Evolutionary conservation across 2,797 vertebrate species (phyloP).

Genomic region (Rhinella marina): DNA sequence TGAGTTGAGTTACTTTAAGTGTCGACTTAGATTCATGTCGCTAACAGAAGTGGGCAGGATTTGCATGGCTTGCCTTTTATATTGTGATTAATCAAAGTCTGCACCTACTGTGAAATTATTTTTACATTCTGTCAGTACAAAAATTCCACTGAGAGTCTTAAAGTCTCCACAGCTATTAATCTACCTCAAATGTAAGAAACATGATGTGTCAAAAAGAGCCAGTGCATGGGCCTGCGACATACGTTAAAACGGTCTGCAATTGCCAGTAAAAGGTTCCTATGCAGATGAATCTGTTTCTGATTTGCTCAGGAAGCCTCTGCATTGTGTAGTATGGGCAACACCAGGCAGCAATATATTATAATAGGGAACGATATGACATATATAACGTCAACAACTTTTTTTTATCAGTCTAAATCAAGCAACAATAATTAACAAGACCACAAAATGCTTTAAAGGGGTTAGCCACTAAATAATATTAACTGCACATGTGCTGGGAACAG

Average conservation of each 20-base stretch:
- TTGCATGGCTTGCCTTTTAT: constrained; percentile 34
- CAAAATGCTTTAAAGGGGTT: no score
- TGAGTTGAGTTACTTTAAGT: constrained; percentile 27
- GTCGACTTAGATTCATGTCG: constrained; percentile 49
- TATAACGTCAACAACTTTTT: not conserved
- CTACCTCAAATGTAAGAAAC: constrained; percentile 27
- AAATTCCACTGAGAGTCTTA: constrained; percentile 35
- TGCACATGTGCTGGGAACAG: no score
- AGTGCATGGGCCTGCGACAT: constrained; percentile 22
- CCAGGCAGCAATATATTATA: not conserved
- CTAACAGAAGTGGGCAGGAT: constrained; percentile 15
- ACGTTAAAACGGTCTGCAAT: not conserved
- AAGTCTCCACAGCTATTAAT: constrained; percentile 46
- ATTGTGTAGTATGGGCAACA: not conserved
- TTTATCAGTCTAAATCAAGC: not conserved
- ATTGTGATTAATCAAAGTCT: constrained; percentile 49
- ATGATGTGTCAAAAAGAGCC: constrained; percentile 14
- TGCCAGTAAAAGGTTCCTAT: constrained; percentile 10
- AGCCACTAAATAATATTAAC: no score
- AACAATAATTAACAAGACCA: no score
- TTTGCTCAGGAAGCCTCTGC: not conserved
- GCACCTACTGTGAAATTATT: constrained; percentile 32
- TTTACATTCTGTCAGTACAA: constrained; percentile 50
- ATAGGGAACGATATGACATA: not conserved
- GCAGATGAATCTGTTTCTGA: not conserved